Base-by-base conservation (phyloP, 2,888 invertebrate species). In the Petrolisthes manimaculis region DNA sequence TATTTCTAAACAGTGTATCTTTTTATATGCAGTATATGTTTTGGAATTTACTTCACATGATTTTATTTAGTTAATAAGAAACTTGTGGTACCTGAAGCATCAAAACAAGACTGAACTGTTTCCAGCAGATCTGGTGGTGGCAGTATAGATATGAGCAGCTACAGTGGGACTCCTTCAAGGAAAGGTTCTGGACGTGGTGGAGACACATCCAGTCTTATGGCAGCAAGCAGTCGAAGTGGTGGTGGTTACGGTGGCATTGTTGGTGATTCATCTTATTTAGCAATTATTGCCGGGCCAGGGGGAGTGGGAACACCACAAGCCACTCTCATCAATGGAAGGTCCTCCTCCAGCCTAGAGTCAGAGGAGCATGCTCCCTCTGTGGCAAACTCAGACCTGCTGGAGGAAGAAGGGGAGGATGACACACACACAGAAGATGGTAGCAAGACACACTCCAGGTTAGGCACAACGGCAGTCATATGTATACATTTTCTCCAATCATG, bases 221-320 rank as follows among this genome's bases (percentile, higher is more conserved):
- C 83, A 21, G 78, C 69, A 12, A 83, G 83, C 53, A 74, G 83
- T 55, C 53, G 84, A n/a, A 54, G 82, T 77, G 79, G 75, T 9
- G 18, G 9, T 12, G n/a, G 14, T 18, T 18, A 6, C 14, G 71
- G 71, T n/a, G n/a, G 71, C 8, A n/a, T 71, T n/a, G 83, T 84
- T 86, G 95, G 96, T 92, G 97, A 97, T 92, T 96, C 96, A 0
- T 94, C 94, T 79, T 96, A 95, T 92, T 94, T 95, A 91, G 95
- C 96, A 5, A 95, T 95, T 0, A 96, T 96, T 88, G 95, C 96
- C 75, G 96, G 96, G 4, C 95, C 95, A 92, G 94, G 95, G 95
- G 95, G 95, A 92, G 94, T 96, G 91, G 94, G 95, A 89, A 96
- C 96, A 93, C 96, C 96, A 88, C 94, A 89, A 53, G 24, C 69